phyloP scores from a whole-genome alignment of 2,888 invertebrate genomes.

The Atherix ibis region DNA sequence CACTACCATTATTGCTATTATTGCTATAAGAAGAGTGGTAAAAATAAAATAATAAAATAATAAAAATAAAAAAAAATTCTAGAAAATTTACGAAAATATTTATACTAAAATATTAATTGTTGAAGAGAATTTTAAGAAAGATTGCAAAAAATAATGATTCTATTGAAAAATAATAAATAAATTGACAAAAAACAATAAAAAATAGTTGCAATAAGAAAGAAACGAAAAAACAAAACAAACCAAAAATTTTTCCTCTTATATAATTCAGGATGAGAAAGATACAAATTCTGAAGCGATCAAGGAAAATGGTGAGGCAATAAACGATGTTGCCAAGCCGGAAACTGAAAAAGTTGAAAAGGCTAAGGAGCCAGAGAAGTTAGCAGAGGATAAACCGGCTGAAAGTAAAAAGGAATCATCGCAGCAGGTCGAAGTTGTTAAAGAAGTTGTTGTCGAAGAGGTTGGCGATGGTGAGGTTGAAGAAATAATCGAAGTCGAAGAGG shows the following conservation, averaged over 20 bases:
- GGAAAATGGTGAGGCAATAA: background rate
- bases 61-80: background rate
- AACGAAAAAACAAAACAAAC: background rate
- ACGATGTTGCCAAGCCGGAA: too few species aligned
- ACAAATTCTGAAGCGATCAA: background rate
- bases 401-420: slow-evolving; percentile 2
- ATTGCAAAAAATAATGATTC: too few species aligned
- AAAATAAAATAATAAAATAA: background rate
- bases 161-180: too few species aligned
- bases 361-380: background rate
- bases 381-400: slow-evolving; percentile 5
- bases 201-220: background rate
- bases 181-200: too few species aligned
- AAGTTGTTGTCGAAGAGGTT: slow-evolving; percentile 1
- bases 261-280: background rate
- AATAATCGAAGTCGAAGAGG: slow-evolving; percentile 1
- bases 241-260: background rate
- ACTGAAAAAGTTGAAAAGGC: too few species aligned
- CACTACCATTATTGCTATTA: too few species aligned
- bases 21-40: background rate
- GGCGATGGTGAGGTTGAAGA: slow-evolving; percentile 3
- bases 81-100: too few species aligned
- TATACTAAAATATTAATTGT: too few species aligned
- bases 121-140: too few species aligned
- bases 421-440: slow-evolving; percentile 1